Evolutionary conservation across 2,113 vertebrate species (phyloP).

Genomic region (Ia io): DNA sequence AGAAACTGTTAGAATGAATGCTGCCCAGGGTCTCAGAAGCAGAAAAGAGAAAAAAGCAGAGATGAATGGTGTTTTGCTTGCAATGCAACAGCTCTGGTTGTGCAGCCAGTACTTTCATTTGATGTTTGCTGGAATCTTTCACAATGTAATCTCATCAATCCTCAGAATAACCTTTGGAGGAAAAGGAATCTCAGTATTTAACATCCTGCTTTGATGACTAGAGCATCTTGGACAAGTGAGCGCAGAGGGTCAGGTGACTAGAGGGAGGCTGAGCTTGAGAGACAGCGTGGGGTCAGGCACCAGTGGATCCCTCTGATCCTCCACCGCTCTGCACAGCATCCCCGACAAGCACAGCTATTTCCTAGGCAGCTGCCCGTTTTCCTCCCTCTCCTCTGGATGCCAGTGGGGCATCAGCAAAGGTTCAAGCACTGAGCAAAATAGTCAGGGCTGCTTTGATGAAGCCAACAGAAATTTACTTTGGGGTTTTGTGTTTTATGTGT

Average conservation of each 20-base stretch:
- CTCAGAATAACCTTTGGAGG: conserved; percentile 20
- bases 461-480: neutral
- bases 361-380: neutral
- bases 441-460: neutral
- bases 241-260: neutral
- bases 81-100: neutral
- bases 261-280: neutral
- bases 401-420: neutral
- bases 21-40: neutral
- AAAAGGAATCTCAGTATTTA: conserved; percentile 27
- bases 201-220: conserved; percentile 21
- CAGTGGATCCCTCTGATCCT: neutral
- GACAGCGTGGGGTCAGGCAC: neutral
- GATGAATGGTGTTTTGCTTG: neutral
- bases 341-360: neutral
- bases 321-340: accelerated
- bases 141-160: conserved; percentile 48
- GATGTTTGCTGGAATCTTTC: conserved; percentile 17
- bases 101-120: neutral
- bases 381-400: neutral
- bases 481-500: neutral
- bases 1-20: neutral
- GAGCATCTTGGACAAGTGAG: neutral
- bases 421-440: neutral
- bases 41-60: neutral